Conservation (phyloP, 2,113 vertebrate genomes). For the Microtus montanus region DNA sequence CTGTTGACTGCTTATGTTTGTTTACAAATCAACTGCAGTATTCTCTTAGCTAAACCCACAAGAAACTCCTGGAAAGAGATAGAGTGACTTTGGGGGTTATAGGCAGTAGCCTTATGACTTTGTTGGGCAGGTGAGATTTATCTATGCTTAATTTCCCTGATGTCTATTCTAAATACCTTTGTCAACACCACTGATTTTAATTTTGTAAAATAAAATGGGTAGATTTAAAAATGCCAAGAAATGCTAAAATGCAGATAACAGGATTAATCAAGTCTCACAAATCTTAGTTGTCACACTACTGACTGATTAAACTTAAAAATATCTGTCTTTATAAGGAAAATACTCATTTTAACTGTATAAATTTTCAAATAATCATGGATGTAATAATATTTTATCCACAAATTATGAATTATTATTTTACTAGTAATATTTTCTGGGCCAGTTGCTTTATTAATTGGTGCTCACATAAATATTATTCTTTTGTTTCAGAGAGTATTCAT, state of each 20-base stretch:
- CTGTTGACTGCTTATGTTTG: constrained; percentile 9
- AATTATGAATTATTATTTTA: neutral
- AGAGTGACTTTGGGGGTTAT: constrained; percentile 15
- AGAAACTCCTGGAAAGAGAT: constrained; percentile 48
- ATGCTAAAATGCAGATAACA: neutral
- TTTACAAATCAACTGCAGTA: neutral
- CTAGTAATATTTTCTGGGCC: neutral
- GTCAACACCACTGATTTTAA: neutral
- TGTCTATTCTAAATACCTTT: constrained; percentile 17
- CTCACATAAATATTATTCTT: neutral
- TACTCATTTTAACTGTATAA: neutral
- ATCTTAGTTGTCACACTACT: neutral
- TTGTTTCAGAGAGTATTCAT: neutral
- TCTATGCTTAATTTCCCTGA: constrained; percentile 3
- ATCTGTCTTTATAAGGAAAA: neutral
- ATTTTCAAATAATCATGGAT: neutral
- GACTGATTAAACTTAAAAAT: neutral
- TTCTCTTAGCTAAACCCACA: neutral
- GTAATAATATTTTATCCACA: neutral
- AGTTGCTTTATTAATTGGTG: neutral
- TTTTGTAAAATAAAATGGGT: neutral
- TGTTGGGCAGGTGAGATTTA: neutral
- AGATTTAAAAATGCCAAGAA: neutral
- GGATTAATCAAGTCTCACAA: neutral
- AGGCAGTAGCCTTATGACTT: constrained; percentile 21